Evolutionary conservation across 2,797 vertebrate genomes (phyloP).

Genomic region (Falco biarmicus): DNA sequence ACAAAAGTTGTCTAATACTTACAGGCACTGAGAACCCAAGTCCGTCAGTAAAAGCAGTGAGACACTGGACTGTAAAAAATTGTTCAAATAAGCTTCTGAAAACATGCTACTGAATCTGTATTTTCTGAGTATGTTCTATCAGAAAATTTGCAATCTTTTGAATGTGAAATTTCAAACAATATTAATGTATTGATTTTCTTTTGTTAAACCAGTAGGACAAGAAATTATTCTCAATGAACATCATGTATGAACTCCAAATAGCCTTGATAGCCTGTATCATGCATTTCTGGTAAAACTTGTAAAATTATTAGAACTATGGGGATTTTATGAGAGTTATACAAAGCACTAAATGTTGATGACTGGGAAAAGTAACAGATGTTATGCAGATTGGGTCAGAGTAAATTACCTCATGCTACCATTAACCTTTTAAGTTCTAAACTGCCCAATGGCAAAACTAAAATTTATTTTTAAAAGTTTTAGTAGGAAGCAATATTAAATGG

Average conservation of each 20-base stretch:
- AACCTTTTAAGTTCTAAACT: slow-evolving; percentile 13
- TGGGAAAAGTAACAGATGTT: background rate
- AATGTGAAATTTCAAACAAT: background rate
- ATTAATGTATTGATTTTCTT: background rate
- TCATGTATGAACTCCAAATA: background rate
- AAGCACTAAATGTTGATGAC: slow-evolving; percentile 18
- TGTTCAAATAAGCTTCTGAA: background rate
- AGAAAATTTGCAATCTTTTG: background rate
- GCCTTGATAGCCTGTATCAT: background rate
- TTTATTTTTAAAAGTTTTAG: background rate
- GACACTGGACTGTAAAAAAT: background rate
- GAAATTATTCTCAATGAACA: background rate
- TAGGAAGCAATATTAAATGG: background rate
- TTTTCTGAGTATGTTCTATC: background rate
- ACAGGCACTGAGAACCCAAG: background rate
- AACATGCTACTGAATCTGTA: background rate
- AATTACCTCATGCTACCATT: slow-evolving; percentile 29
- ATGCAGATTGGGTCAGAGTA: background rate
- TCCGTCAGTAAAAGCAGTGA: background rate
- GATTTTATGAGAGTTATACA: background rate
- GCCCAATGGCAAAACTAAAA: background rate
- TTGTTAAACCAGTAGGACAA: background rate
- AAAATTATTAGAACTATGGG: background rate
- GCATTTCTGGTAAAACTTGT: background rate
- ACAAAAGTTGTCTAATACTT: background rate